These are phyloP conservation scores for Lepidurus couesii DNA, from an alignment of 1,140 invertebrate genomes.

Conservation along the genomic window DNA sequence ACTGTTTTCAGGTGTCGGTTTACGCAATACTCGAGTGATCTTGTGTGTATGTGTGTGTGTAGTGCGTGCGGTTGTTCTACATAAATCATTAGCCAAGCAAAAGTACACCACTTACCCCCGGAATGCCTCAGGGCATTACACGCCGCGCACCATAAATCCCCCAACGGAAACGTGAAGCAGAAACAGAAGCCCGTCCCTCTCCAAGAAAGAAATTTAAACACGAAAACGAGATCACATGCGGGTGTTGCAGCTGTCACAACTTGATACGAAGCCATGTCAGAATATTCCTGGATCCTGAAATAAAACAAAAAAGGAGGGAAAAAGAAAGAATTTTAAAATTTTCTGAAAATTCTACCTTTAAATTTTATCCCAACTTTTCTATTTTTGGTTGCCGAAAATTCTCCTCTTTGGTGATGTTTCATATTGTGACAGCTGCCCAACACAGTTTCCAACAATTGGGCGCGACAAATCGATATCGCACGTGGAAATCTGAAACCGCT, in stretches of 20 bases:
- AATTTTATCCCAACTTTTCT: too few species aligned
- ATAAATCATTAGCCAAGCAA: not conserved
- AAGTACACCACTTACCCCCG: not conserved
- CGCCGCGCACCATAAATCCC: constrained; percentile 12
- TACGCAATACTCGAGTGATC: not conserved
- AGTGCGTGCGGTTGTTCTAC: constrained; percentile 7
- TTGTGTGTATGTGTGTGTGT: not conserved
- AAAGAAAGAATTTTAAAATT: not conserved
- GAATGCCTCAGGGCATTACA: not conserved
- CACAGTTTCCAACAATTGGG: not conserved
- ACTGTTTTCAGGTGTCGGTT: not conserved
- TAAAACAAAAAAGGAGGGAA: not conserved
- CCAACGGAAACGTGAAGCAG: not conserved
- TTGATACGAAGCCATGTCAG: not conserved
- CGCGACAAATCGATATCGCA: constrained; percentile 21
- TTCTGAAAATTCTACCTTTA: not conserved
- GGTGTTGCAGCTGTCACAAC: constrained; percentile 17
- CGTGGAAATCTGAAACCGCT: constrained; percentile 21
- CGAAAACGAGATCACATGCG: constrained; percentile 3
- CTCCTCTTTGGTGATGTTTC: not conserved
- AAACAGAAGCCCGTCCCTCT: not conserved
- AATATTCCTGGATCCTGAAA: not conserved
- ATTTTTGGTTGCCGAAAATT: too few species aligned
- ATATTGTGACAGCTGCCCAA: constrained; percentile 17
- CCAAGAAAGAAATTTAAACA: not conserved